phyloP scores from a whole-genome alignment of 2,797 vertebrate genomes.

The Crypturellus tataupa region DNA sequence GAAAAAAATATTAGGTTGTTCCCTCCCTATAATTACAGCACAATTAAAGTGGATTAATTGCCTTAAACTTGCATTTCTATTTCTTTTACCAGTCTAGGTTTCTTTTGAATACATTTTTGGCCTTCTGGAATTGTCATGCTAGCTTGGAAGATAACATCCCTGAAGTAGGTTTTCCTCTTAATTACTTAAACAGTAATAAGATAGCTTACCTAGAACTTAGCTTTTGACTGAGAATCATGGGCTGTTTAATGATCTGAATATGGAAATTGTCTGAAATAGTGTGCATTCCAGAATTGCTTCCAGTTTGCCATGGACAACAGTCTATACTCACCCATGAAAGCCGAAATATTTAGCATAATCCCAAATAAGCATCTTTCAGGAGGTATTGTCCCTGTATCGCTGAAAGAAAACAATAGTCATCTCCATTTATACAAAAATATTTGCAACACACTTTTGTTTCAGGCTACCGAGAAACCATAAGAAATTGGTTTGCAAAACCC shows the following conservation, averaged over 20 bases:
- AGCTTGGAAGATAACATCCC: not conserved
- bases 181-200: not conserved
- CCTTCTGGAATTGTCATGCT: not conserved
- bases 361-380: conserved; percentile 96
- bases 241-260: not conserved
- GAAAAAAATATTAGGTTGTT: not conserved
- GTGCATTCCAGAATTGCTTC: not conserved
- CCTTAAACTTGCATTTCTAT: not conserved
- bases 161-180: not conserved
- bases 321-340: conserved; percentile 88
- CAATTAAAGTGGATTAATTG: not conserved
- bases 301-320: not conserved
- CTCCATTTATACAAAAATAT: not conserved
- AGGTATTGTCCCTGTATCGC: conserved; percentile 89
- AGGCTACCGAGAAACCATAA: not conserved
- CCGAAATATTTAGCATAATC: conserved; percentile 90
- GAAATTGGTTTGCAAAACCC: not conserved
- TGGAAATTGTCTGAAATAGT: not conserved
- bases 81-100: not conserved
- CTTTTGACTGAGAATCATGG: not conserved
- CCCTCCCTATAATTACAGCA: not conserved
- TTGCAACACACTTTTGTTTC: not conserved
- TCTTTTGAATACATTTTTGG: not conserved
- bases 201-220: not conserved
- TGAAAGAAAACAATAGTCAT: conserved; percentile 80